Conservation (phyloP, 2,113 vertebrate genomes). For the Tonatia bakeri region DNA sequence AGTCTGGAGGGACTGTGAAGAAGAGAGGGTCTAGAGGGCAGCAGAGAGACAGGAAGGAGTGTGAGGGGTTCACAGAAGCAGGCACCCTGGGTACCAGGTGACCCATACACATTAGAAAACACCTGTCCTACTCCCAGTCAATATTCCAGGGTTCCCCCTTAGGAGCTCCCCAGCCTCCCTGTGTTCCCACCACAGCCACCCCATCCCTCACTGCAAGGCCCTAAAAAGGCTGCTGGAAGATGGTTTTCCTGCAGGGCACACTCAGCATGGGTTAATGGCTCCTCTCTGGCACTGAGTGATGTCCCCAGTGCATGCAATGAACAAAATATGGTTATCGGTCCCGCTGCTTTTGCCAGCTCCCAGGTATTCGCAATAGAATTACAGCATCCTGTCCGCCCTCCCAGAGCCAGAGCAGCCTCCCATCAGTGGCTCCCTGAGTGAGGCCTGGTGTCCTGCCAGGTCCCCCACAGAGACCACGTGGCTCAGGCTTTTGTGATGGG, state of each 20-base stretch:
- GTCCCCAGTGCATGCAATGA: not conserved
- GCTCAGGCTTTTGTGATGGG: not conserved
- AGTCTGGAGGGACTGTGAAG: not conserved
- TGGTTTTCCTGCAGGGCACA: not conserved
- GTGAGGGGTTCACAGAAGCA: not conserved
- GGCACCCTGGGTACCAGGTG: not conserved
- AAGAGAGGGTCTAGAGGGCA: not conserved
- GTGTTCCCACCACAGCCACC: too few relatives aligned
- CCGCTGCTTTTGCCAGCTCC: not conserved
- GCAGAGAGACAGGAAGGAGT: not conserved
- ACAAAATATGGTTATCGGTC: conserved; percentile 43
- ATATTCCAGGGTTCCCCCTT: not conserved
- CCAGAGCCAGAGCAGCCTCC: not conserved
- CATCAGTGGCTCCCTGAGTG: not conserved
- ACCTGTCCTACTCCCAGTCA: not conserved
- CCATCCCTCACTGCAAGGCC: not conserved
- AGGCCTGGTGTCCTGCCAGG: not conserved
- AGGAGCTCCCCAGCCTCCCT: not conserved
- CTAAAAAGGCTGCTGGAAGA: not conserved
- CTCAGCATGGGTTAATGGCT: not conserved
- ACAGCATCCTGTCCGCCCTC: not conserved
- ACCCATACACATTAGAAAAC: too few relatives aligned
- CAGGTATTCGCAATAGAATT: conserved; percentile 47
- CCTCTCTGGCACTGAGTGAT: not conserved
- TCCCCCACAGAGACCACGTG: not conserved